Percentiles rank a stretch among this genome's conserved stretches.
Evolutionary conservation across 2,888 invertebrate species (phyloP).

Genomic region (Antitype chi): DNA sequence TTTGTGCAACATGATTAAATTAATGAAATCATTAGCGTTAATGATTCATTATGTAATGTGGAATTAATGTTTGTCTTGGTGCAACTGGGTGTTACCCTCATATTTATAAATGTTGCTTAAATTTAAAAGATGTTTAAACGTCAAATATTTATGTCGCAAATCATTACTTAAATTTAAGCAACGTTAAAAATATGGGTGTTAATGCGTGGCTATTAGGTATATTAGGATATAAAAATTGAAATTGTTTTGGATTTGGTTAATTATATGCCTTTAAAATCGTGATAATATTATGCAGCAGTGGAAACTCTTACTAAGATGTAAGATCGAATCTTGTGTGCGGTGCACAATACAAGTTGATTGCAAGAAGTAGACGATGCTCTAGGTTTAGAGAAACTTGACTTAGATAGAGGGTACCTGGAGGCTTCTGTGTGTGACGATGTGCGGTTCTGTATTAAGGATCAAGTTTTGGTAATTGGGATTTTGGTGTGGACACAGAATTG

Average conservation of each 20-base stretch:
- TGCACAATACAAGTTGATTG: constrained; percentile 53
- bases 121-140: too few species aligned
- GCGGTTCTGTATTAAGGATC: background rate
- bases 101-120: too few species aligned
- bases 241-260: background rate
- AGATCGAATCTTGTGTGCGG: constrained; percentile 32
- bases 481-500: background rate
- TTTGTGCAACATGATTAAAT: too few species aligned
- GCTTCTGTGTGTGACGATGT: constrained; percentile 8
- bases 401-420: constrained; percentile 9
- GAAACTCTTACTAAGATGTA: background rate
- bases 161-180: too few species aligned
- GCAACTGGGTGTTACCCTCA: too few species aligned
- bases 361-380: constrained; percentile 1
- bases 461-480: constrained; percentile 17
- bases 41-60: too few species aligned
- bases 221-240: background rate
- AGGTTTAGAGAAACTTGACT: constrained; percentile 24
- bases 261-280: background rate
- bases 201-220: background rate
- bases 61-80: too few species aligned
- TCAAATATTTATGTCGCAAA: too few species aligned
- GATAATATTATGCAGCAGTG: background rate
- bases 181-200: too few species aligned
- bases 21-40: too few species aligned